Percentiles rank a stretch among this genome's conserved stretches.
These are phyloP conservation scores for Mesoligia furuncula DNA, from an alignment of 2,888 invertebrate genomes.

Conservation along the genomic window DNA sequence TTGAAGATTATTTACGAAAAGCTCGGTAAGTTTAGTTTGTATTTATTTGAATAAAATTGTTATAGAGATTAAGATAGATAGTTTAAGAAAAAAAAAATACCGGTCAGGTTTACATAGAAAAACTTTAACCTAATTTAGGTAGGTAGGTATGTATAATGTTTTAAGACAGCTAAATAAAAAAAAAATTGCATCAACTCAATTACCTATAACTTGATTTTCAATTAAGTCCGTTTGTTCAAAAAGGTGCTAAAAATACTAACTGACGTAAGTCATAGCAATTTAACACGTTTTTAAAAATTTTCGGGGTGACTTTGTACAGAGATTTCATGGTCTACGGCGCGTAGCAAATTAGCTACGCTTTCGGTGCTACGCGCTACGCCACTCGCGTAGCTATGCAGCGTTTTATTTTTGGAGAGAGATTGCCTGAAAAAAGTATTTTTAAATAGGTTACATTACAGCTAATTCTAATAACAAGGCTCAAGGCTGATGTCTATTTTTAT, in stretches of 20 bases:
- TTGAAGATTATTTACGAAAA: slow-evolving; percentile 46
- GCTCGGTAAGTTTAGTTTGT: slow-evolving; percentile 70
- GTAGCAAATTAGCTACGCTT: slow-evolving; percentile 71
- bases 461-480: neutral
- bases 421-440: neutral
- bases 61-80: neutral
- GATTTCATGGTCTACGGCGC: slow-evolving; percentile 72
- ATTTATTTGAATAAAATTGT: neutral
- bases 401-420: slow-evolving; percentile 28
- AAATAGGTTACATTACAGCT: neutral
- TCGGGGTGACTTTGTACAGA: slow-evolving; percentile 25
- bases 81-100: too few relatives aligned
- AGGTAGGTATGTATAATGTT: neutral
- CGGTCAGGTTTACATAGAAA: rapidly evolving
- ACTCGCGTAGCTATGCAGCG: slow-evolving; percentile 42
- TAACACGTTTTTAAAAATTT: slow-evolving; percentile 42
- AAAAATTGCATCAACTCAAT: neutral
- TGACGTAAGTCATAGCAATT: neutral
- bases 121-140: neutral
- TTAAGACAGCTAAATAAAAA: neutral
- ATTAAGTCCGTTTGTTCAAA: neutral
- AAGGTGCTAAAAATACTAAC: neutral
- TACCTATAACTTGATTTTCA: neutral
- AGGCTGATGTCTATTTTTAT: neutral
- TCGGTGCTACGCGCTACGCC: slow-evolving; percentile 65